Base-by-base conservation (phyloP, 2,888 invertebrate genomes). In the Steinernema carpocapsae region DNA sequence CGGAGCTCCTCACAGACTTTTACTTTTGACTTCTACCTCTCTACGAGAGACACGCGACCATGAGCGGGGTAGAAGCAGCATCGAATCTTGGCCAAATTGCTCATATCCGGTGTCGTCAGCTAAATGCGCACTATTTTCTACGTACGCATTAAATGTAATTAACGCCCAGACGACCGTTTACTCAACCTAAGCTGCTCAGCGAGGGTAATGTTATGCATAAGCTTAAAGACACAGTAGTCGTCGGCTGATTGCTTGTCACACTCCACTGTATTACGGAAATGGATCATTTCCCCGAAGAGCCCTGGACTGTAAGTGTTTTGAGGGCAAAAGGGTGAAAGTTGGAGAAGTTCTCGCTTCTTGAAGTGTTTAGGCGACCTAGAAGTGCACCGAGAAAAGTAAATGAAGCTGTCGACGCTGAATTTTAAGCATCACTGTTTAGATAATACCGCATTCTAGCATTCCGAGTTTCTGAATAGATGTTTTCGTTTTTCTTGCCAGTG, bases 21-120 rank as follows among this genome's bases (percentile, higher is more conserved):
- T 14, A 7, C 14, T 14, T 43, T 43, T n/a, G n/a, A 4, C 12
- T 22, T 22, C 6, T 22, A 22, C 52, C 52, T 22, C 10, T 22
- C 22, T 29, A 17, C 12, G 32, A 29, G 64, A 3, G 37, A 37
- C 4, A 37, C 37, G 37, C 3, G 3, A 37, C 37, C 37, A 3
- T 37, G 37, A 3, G 37, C 37, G 37, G 10, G 10, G 4, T 37
- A 10, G 37, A 3, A 29, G 64, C 32, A 14, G 48, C 22, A 29
- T 29, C 1, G 22, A 26, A 56, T 56, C 56, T 56, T 12, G 4
- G 22, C 56, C 17, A 64, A 64, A 64, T 64, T 29, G 64, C 7
- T 29, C 29, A 64, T 64, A 64, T 64, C 64, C 64, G 37, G 64
- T 64, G 17, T 32, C 64, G n/a, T 64, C 64, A 64, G 29, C 17